Evolutionary conservation across 1,140 invertebrate species (phyloP), one percentile per base, ranked within the genome.

Genomic region (Orius laevigatus): DNA sequence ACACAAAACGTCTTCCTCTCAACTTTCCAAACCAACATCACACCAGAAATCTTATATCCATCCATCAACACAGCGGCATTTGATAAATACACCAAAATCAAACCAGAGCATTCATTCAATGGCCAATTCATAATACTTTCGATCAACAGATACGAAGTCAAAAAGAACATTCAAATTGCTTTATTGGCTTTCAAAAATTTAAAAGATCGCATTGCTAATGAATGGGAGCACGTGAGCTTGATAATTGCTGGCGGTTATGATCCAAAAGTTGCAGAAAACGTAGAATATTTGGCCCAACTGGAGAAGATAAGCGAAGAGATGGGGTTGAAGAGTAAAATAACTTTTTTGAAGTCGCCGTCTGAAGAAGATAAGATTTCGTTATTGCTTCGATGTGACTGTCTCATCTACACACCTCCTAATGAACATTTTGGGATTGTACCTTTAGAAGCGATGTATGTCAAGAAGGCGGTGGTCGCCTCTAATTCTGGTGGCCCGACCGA

Each of bases 371-470:
- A 97, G 67, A 71, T 85, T 18, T 71, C 78, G 3, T 63, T 98
- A 12, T 65, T 99, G 3, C 69, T 76, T 41, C 62, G 76, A 49
- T 80, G 81, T 59, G 71, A 76, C 54, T 78, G 81, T 60, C 65
- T 98, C 3, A 58, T 99, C 11, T 99, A 99, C 56, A 99, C 96
- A 14, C 96, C 96, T 3, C 74, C 79, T 0, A 89, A 88, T 63
- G 96, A 99, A 64, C 96, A 99, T 70, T 99, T 99, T 75, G 96
- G 96, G 4, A 99, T 99, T 60, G 96, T 99, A 5, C 96, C 96
- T 1, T 66, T 99, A 44, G 96, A 99, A 72, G 92, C 94, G 0
- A 99, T 99, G 96, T 91, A 88, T 60, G 78, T 81, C 59, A 67
- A 71, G 19, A 85, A 88, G 59, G 92, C 94, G 14, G 93, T 99